Base-by-base conservation (phyloP, 2,888 invertebrate species). In the Anagyrus pseudococci region DNA sequence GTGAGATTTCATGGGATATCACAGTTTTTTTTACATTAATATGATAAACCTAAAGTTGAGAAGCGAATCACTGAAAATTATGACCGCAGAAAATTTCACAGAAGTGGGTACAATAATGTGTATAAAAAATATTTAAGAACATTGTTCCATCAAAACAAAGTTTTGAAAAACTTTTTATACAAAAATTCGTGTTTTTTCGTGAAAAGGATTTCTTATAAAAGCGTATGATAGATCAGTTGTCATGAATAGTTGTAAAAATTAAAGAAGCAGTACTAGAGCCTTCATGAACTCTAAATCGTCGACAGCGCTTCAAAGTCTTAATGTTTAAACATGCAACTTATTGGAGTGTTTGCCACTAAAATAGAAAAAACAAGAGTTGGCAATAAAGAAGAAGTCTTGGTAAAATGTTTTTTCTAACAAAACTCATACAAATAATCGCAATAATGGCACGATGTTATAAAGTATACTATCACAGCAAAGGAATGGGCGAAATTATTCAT, bases 21-120 rank as follows among this genome's bases (percentile, higher is more conserved):
- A 62, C 56, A 62, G 49, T 41, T 56, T 19, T 17, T 6, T 37
- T 54, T 66, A 62, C 66, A 66, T 58, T 13, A 57, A 60, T 54
- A 44, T 53, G 25, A 52, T 50, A 33, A 41, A 46, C 43, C 62
- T 40, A 58, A 17, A 25, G 20, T 62, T 13, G 44, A 58, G n/a
- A 58, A 57, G 57, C 46, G 20, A 58, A 54, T 44, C 56, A 57
- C 29, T 43, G 33, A 40, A 53, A 60, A 17, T n/a, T n/a, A 55
- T 56, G 47, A 48, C 20, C 40, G 52, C 56, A 56, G 33, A 52
- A 48, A 55, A 37, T 55, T 19, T 33, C 53, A 62, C 44, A 59
- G 62, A 37, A 25, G 22, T 43, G 41, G 58, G 44, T 56, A 62
- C 55, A 58, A 53, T 58, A 44, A 33, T 10, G 37, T 22, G 15